Conservation (phyloP, 2,797 vertebrate genomes). For the Schizopygopsis pylzovi region DNA sequence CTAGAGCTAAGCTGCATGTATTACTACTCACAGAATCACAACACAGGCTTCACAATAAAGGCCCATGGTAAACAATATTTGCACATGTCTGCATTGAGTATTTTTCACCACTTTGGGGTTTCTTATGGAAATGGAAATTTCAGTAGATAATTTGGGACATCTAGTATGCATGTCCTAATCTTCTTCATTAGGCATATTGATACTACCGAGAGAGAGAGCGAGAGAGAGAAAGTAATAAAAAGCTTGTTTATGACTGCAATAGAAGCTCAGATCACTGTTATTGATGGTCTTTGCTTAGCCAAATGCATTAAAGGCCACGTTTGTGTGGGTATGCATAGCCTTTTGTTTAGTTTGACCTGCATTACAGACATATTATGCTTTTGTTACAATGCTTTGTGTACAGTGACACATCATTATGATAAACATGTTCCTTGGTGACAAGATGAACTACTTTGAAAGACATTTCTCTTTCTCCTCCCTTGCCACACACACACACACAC, state of each 20-base stretch:
- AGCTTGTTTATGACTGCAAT: slow-evolving; percentile 61
- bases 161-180: slow-evolving; percentile 51
- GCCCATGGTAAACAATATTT: slow-evolving; percentile 13
- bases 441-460: slow-evolving; percentile 35
- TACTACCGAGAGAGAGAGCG: slow-evolving; percentile 25
- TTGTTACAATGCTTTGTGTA: slow-evolving; percentile 38
- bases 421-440: slow-evolving; percentile 39
- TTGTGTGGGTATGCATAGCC: background rate
- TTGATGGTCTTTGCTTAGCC: slow-evolving; percentile 57
- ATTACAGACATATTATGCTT: slow-evolving; percentile 48
- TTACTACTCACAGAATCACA: slow-evolving; percentile 25
- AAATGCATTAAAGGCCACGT: slow-evolving; percentile 50
- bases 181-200: slow-evolving; percentile 49
- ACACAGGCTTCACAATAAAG: slow-evolving; percentile 23
- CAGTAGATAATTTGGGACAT: slow-evolving; percentile 58
- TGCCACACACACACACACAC: background rate
- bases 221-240: slow-evolving; percentile 51
- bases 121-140: slow-evolving; percentile 52
- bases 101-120: slow-evolving; percentile 37
- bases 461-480: slow-evolving; percentile 30
- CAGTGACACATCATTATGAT: slow-evolving; percentile 50
- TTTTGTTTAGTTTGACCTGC: slow-evolving; percentile 31
- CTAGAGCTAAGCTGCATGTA: slow-evolving; percentile 18
- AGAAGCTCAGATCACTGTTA: slow-evolving; percentile 49
- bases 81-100: background rate